A percentile compares a stretch with the other conserved stretches of the same genome.
phyloP scores from a whole-genome alignment of 1,140 invertebrate species.

The Chironomus tepperi region DNA sequence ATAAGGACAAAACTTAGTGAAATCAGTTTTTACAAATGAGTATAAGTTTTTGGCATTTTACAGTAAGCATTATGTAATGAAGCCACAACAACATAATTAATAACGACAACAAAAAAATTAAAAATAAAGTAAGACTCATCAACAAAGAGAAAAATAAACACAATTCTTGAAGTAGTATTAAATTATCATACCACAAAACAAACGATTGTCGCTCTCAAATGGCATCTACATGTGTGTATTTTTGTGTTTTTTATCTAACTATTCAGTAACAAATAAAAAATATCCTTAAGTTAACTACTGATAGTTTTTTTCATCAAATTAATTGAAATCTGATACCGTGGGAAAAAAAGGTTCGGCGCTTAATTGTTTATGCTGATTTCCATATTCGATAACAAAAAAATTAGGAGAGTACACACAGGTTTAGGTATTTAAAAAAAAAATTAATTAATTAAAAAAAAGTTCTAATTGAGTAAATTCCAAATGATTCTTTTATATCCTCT shows the following conservation, averaged over 20 bases:
- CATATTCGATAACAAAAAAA: too few relatives aligned
- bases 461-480: too few relatives aligned
- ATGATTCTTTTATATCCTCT: too few relatives aligned
- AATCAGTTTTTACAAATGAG: background rate
- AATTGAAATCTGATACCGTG: too few relatives aligned
- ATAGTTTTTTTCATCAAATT: too few relatives aligned
- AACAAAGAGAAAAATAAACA: slow-evolving; percentile 3
- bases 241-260: background rate
- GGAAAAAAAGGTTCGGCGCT: too few relatives aligned
- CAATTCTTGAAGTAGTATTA: background rate
- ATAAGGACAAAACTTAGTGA: background rate
- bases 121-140: background rate
- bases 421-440: too few relatives aligned
- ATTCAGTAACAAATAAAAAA: background rate
- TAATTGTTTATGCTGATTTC: too few relatives aligned
- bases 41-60: background rate
- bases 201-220: background rate
- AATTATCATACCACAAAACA: slow-evolving; percentile 21
- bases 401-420: too few relatives aligned
- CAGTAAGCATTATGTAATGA: too few relatives aligned
- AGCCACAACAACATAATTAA: background rate
- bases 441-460: too few relatives aligned
- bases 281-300: too few relatives aligned
- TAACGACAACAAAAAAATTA: background rate
- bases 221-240: background rate